Evolutionary conservation across 2,797 vertebrate species (phyloP).

Genomic region (Sebastes variabilis): DNA sequence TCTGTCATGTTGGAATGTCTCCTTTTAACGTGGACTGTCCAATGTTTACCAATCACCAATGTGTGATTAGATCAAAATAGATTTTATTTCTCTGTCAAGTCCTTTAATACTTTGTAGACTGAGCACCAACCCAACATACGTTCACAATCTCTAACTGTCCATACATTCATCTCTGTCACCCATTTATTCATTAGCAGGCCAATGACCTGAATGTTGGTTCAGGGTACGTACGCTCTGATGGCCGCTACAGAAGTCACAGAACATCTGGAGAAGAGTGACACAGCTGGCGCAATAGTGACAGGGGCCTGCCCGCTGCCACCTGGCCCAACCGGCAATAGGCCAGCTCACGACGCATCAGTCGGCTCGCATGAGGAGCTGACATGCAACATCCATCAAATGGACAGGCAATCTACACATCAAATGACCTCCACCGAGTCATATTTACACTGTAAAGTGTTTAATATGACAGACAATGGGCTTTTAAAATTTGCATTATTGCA

Average conservation of each 20-base stretch:
- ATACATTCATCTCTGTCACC: background rate
- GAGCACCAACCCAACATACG: background rate
- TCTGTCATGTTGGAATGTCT: background rate
- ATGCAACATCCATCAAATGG: slow-evolving; percentile 60
- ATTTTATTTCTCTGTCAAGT: background rate
- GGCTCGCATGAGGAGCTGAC: slow-evolving; percentile 49
- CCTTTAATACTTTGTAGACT: background rate
- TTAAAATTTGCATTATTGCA: background rate
- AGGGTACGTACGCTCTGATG: background rate
- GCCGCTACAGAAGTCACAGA: slow-evolving; percentile 16
- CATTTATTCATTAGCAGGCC: background rate
- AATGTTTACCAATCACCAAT: background rate
- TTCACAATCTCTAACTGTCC: background rate
- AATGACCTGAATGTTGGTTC: background rate
- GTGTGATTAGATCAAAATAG: no score
- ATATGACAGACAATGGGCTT: slow-evolving; percentile 17
- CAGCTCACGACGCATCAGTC: slow-evolving; percentile 24
- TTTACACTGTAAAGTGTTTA: slow-evolving; percentile 59
- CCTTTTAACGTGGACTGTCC: background rate
- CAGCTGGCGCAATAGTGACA: slow-evolving; percentile 33
- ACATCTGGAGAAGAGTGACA: slow-evolving; percentile 58
- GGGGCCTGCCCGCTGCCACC: slow-evolving; percentile 54
- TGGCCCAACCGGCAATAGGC: slow-evolving; percentile 50
- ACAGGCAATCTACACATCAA: slow-evolving; percentile 66
- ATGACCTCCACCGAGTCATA: slow-evolving; percentile 37